Evolutionary conservation across 1,140 invertebrate species (phyloP).

Genomic region (Pantala flavescens): DNA sequence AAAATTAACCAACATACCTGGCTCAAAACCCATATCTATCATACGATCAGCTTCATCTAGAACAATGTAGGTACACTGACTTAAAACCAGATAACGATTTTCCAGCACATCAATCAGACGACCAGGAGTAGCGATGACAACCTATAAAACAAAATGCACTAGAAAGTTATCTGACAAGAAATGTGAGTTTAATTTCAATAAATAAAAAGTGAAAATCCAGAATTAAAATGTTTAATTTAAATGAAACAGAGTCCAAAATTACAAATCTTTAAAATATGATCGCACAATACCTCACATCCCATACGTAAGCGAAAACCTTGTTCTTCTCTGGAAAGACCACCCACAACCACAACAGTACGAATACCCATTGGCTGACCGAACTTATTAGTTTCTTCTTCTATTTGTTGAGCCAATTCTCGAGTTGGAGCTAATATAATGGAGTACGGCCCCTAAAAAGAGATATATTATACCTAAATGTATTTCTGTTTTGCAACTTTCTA

Average conservation of each 20-base stretch:
- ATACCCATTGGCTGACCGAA: constrained; percentile 93
- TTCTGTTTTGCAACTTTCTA: not conserved
- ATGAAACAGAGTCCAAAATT: not conserved
- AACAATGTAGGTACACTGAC: constrained; percentile 91
- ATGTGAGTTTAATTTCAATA: not conserved
- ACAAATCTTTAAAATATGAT: not conserved
- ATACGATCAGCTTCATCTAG: constrained; percentile 94
- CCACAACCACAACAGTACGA: constrained; percentile 94
- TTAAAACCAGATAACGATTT: constrained; percentile 93
- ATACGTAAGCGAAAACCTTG: constrained; percentile 93
- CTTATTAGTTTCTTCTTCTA: constrained; percentile 97
- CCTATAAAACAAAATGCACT: constrained; percentile 41
- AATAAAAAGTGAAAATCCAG: too few relatives aligned
- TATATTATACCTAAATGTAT: constrained; percentile 31
- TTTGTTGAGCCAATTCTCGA: constrained; percentile 97
- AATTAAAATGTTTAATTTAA: not conserved
- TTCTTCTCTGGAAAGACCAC: constrained; percentile 94
- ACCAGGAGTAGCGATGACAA: constrained; percentile 99
- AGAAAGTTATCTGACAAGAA: constrained; percentile 11
- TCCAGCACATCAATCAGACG: constrained; percentile 98
- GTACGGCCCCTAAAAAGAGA: constrained; percentile 68
- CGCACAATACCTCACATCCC: constrained; percentile 76
- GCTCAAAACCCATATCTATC: constrained; percentile 99
- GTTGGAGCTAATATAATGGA: constrained; percentile 98
- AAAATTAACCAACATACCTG: constrained; percentile 42